A percentile compares a stretch with the other conserved stretches of the same genome.
Evolutionary conservation across 2,113 vertebrate genomes (phyloP).

Genomic region (Meleagris gallopavo): DNA sequence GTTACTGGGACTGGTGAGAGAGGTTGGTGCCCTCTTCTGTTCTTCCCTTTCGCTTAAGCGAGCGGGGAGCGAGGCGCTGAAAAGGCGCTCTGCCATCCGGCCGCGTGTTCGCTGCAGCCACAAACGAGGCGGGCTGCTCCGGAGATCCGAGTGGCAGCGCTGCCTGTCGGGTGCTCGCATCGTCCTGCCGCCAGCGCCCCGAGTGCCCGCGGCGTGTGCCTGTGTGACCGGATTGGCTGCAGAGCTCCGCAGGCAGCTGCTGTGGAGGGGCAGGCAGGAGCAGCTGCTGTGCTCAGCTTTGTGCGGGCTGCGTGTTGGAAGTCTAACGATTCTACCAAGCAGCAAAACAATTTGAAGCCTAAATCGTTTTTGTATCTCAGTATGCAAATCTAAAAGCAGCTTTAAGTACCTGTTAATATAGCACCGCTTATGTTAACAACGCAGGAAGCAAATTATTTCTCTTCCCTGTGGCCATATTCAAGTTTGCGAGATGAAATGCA

Average conservation of each 20-base stretch:
- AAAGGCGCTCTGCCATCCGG: background rate
- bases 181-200: too few relatives aligned
- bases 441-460: background rate
- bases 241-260: too few relatives aligned
- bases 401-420: background rate
- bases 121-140: background rate
- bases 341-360: background rate
- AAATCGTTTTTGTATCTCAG: background rate
- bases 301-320: too few relatives aligned
- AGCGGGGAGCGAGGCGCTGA: background rate
- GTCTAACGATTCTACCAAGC: background rate
- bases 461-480: background rate
- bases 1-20: conserved; percentile 89
- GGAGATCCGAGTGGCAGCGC: background rate
- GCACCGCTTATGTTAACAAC: background rate
- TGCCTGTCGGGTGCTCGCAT: too few relatives aligned
- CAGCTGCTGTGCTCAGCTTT: background rate
- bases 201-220: too few relatives aligned
- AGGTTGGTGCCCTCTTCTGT: conserved; percentile 75
- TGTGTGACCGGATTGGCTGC: too few relatives aligned
- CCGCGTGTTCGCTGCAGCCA: background rate
- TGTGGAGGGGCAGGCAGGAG: too few relatives aligned
- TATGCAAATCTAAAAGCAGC: background rate
- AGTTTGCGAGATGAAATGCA: background rate
- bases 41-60: background rate